Evolutionary conservation across 2,113 vertebrate species (phyloP), one percentile per base, ranked within the genome.

Genomic region (Xyrauchen texanus): DNA sequence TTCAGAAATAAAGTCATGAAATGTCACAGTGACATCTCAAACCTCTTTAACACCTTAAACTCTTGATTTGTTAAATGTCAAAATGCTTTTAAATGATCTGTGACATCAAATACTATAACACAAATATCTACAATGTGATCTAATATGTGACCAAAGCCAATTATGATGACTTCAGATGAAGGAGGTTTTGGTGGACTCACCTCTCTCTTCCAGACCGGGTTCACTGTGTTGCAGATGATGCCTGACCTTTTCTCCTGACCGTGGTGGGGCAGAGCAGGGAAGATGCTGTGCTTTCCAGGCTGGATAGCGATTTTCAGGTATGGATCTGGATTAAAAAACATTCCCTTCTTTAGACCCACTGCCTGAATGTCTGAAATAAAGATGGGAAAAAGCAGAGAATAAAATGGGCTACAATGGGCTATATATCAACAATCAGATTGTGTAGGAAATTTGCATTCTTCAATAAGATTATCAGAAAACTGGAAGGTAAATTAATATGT

Each of bases 281-380:
- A 99, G 88, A 96, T 96, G 92, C 97, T 99, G 55, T 98, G 97
- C 65, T 99, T 99, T 58, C 98, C 97, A 6, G 98, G 98, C 88
- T 98, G 96, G 82, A 99, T 98, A 69, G 97, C 96, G 85, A 99
- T 96, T 91, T 99, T 99, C 90, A 99, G 91, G 81, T 99, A 99
- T 42, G 98, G 98, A 79, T 99, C 98, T 4, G 98, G 98, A 85
- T 98, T 98, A 87, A 99, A 99, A 90, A 99, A 99, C 98, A 99
- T 99, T n/a, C 98, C 98, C 86, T 99, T 99, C 93, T 99, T 99
- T 88, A 99, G 88, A 45, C 96, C 96, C 82, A 96, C 91, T 13
- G 98, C 98, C 86, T 98, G 96, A 81, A 99, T 91, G 88, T 97
- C 98, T 99, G 82, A 52, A 81, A 82, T 10, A 34, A 34, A 34